Evolutionary conservation across 1,140 invertebrate species (phyloP), one percentile per base, ranked within the genome.

Genomic region (Temnothorax curvispinosus): DNA sequence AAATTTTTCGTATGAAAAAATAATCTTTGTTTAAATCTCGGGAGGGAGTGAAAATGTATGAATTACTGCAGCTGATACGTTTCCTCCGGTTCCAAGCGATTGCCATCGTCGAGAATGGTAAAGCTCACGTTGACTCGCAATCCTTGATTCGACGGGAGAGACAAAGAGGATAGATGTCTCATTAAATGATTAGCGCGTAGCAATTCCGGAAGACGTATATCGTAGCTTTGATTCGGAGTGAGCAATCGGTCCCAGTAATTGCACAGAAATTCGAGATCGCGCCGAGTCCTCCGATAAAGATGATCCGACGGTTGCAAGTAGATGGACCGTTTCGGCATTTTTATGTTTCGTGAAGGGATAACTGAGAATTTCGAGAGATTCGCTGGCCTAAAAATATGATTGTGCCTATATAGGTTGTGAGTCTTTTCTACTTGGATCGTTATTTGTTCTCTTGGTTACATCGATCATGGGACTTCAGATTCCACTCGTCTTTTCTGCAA

Each of bases 251-350:
- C 21, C 80, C 64, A 82, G 21, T 72, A 71, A 44, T 74, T 35
- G 21, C 21, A 62, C n/a, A 74, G 13, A 32, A 60, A 67, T 41
- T 88, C 88, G 41, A 77, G 52, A 77, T 89, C 84, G 21, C 38
- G 81, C 35, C 52, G 71, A 15, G 58, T 67, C 67, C 72, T 74
- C 35, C 75, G 47, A 11, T n/a, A 62, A 65, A 56, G 65, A 60
- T 80, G 58, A n/a, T 71, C 44, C 1, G 62, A 18, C 8, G 87
- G 15, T 58, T 89, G 78, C 35, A 74, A 56, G 38, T 85, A 78
- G 35, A 78, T 67, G 1, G 69, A 47, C 85, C 81, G 80, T 54
- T 87, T 87, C 11, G 87, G 84, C 88, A 89, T 89, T 77, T 74
- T 89, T 78, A 32, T 41, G 50, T 89, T 88, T 76, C 5, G 11